Conservation (phyloP, 2,113 vertebrate genomes). For the Gobiocypris rarus region DNA sequence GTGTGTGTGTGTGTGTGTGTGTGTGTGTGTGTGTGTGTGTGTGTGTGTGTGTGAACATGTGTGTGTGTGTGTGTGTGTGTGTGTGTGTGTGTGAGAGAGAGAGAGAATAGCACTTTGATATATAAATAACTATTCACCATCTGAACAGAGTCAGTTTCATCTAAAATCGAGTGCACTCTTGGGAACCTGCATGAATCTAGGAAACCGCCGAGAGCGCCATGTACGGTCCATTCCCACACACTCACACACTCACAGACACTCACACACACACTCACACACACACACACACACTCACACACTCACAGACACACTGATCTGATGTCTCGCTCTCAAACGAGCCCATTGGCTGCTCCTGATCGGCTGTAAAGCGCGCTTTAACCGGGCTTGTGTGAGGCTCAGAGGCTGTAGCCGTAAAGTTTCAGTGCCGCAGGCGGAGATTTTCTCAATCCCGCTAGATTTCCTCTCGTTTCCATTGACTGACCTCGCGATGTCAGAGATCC, state of each 20-base stretch:
- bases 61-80: too few relatives aligned
- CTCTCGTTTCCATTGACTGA: slow-evolving; percentile 20
- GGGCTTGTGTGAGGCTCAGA: background rate
- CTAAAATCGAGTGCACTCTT: background rate
- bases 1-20: too few relatives aligned
- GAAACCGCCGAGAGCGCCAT: background rate
- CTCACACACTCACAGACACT: background rate
- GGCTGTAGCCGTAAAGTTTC: background rate
- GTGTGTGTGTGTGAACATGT: too few relatives aligned
- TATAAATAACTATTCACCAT: background rate
- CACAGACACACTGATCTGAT: background rate
- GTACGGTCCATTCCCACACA: background rate
- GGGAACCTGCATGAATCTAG: background rate
- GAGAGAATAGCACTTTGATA: background rate
- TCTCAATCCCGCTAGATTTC: slow-evolving; percentile 13
- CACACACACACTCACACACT: background rate
- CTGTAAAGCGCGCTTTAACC: background rate
- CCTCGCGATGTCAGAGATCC: slow-evolving; percentile 15
- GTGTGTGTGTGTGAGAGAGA: too few relatives aligned
- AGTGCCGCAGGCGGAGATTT: background rate
- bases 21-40: too few relatives aligned
- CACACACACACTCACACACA: slow-evolving; percentile 8
- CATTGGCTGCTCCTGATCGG: slow-evolving; percentile 3
- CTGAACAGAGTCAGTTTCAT: background rate
- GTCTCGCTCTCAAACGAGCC: background rate